Evolutionary conservation across 2,797 vertebrate genomes (phyloP).

Genomic region (Remorina albescens): DNA sequence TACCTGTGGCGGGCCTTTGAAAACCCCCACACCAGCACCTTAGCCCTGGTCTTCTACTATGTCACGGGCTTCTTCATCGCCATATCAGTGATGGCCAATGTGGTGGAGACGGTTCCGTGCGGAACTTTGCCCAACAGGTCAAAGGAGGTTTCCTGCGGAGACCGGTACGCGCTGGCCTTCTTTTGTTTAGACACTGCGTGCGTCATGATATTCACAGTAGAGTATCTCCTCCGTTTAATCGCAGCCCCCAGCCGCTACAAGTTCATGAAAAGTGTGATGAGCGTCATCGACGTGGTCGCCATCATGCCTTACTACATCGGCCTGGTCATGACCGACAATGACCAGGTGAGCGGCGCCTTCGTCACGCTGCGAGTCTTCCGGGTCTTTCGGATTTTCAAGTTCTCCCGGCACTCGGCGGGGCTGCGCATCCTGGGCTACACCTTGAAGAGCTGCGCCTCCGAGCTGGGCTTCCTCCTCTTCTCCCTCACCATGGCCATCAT

Average conservation of each 20-base stretch:
- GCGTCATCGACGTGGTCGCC: conserved; percentile 96
- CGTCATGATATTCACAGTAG: conserved; percentile 96
- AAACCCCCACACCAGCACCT: conserved; percentile 95
- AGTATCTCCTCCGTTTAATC: conserved; percentile 92
- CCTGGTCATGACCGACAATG: conserved; percentile 96
- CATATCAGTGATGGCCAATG: conserved; percentile 94
- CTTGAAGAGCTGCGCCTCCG: conserved; percentile 95
- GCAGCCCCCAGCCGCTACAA: conserved; percentile 94
- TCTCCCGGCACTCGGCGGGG: conserved; percentile 96
- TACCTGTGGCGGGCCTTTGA: conserved; percentile 96
- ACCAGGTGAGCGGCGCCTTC: conserved; percentile 96
- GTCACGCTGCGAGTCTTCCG: conserved; percentile 95
- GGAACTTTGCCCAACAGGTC: conserved; percentile 87
- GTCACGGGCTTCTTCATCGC: conserved; percentile 98
- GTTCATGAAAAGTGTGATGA: conserved; percentile 97
- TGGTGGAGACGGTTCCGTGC: conserved; percentile 95
- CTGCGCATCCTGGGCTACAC: conserved; percentile 96
- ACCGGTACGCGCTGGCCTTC: conserved; percentile 94
- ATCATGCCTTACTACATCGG: conserved; percentile 98
- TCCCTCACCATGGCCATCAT: conserved; percentile 99
- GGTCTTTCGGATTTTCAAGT: conserved; percentile 98
- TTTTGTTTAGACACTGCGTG: conserved; percentile 97
- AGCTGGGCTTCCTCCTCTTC: conserved; percentile 96
- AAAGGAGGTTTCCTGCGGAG: conserved; percentile 92
- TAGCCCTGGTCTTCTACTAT: conserved; percentile 96